These are phyloP conservation scores for Lasioglossum zephyrum DNA, from an alignment of 2,888 invertebrate genomes.

Conservation along the genomic window DNA sequence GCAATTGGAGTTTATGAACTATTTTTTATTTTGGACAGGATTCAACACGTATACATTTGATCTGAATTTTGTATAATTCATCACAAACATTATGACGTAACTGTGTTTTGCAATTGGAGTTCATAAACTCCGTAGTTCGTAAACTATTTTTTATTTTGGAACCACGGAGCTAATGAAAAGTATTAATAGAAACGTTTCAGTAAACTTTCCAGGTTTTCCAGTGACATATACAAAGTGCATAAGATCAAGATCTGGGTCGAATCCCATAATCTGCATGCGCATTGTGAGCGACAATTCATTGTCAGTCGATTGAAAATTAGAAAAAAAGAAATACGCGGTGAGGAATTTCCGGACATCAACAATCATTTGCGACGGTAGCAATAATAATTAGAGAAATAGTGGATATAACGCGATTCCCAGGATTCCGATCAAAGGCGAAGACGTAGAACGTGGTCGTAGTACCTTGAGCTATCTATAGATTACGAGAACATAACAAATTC, in stretches of 20 bases:
- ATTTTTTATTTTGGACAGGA: too few species aligned
- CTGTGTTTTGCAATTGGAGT: not conserved
- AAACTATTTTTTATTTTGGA: too few species aligned
- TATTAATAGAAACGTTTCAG: not conserved
- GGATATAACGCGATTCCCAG: not conserved
- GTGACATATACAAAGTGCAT: not conserved
- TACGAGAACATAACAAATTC: conserved; percentile 15
- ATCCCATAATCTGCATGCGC: not conserved
- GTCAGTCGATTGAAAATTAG: not conserved
- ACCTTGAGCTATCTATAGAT: conserved; percentile 1
- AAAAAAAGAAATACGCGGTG: not conserved
- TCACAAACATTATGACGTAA: not conserved
- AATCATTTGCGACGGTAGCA: not conserved
- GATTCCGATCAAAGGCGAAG: not conserved
- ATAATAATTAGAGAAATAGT: not conserved
- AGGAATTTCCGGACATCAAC: not conserved
- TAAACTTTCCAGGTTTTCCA: not conserved
- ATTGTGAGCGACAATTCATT: not conserved
- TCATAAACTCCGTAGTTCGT: too few species aligned
- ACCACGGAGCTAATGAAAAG: not conserved
- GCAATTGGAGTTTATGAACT: too few species aligned
- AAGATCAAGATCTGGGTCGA: not conserved
- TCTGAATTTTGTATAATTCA: not conserved
- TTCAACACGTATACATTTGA: not conserved
- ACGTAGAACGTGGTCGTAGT: not conserved